Conservation (phyloP, 2,888 invertebrate species). For the Lasioglossum vierecki region DNA sequence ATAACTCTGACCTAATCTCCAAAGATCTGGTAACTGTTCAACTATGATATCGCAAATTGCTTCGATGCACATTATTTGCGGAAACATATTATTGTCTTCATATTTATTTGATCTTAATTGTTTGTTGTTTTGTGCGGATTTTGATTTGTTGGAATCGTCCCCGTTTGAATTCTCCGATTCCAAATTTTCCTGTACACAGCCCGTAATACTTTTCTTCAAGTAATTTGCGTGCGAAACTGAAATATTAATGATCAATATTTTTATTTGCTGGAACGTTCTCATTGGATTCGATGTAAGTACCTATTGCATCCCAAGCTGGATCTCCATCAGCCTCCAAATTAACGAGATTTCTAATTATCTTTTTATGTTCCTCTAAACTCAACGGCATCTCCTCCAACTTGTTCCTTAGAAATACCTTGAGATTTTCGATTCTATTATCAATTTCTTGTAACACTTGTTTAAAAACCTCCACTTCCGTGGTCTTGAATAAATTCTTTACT, state of each 20-base stretch:
- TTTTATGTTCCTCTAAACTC: constrained; percentile 96
- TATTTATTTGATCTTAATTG: constrained; percentile 73
- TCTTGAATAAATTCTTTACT: constrained; percentile 97
- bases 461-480: constrained; percentile 95
- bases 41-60: constrained; percentile 91
- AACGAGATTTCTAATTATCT: constrained; percentile 94
- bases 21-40: constrained; percentile 94
- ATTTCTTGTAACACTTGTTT: constrained; percentile 95
- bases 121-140: constrained; percentile 69
- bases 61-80: constrained; percentile 91
- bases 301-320: constrained; percentile 98
- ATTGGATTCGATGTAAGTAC: constrained; percentile 54
- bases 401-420: constrained; percentile 92
- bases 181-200: constrained; percentile 77
- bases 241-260: constrained; percentile 29
- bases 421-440: constrained; percentile 92
- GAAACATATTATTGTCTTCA: constrained; percentile 85
- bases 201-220: constrained; percentile 79
- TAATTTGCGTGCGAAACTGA: constrained; percentile 81
- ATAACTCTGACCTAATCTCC: constrained; percentile 98
- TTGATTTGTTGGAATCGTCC: constrained; percentile 74
- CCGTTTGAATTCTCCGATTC: constrained; percentile 70
- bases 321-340: constrained; percentile 92
- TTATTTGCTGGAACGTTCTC: background rate
- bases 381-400: constrained; percentile 96